phyloP scores from a whole-genome alignment of 2,888 invertebrate genomes.

The Lepidochitona cinerea region DNA sequence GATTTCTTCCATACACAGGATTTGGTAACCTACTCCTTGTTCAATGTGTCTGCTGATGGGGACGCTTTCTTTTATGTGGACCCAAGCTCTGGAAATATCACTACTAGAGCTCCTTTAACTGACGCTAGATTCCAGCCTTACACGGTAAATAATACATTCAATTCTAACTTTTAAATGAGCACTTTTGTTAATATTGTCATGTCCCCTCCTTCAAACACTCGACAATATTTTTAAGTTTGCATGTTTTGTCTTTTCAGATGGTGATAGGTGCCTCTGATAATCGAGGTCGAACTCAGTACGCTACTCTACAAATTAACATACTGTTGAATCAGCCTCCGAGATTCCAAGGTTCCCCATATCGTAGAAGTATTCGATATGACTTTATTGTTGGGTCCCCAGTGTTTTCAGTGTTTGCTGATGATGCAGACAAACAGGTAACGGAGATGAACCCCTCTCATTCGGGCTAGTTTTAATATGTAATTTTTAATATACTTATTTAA shows the following conservation, averaged over 20 bases:
- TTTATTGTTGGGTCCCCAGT: conserved; percentile 40
- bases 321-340: not conserved
- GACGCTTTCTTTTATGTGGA: conserved; percentile 56
- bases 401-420: conserved; percentile 46
- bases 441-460: no score
- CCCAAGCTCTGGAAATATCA: conserved; percentile 48
- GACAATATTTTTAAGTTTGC: no score
- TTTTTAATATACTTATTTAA: no score
- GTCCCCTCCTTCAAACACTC: no score
- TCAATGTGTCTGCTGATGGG: conserved; percentile 35
- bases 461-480: no score
- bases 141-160: conserved; percentile 43
- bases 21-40: conserved; percentile 35
- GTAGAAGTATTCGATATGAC: conserved; percentile 37
- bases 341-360: conserved; percentile 48
- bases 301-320: conserved; percentile 35
- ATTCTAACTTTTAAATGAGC: no score
- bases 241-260: conserved; percentile 35
- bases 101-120: conserved; percentile 41
- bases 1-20: conserved; percentile 32
- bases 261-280: conserved; percentile 46
- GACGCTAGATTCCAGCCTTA: conserved; percentile 33
- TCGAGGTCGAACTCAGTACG: conserved; percentile 41
- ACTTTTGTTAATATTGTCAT: no score
- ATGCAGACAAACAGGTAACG: conserved; percentile 47